Conservation (phyloP, 2,113 vertebrate genomes). For the Cyprinodon tularosa region DNA sequence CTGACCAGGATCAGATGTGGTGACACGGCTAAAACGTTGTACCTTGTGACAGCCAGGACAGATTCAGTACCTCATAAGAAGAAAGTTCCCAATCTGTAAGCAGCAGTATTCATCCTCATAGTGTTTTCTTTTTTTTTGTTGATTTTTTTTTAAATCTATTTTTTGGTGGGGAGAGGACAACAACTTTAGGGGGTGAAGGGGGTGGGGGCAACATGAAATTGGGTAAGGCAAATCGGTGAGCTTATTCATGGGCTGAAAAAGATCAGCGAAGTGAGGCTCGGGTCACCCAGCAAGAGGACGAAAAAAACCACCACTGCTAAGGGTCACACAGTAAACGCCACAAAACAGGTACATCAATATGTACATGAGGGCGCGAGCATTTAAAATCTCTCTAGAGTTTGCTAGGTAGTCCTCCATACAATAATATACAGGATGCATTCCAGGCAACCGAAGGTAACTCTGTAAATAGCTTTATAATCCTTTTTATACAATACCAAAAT, state of each 20-base stretch:
- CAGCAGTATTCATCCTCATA: constrained; percentile 52
- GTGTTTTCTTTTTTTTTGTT: constrained; percentile 40
- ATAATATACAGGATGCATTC: constrained; percentile 61
- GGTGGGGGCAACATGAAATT: constrained; percentile 60
- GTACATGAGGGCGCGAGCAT: constrained; percentile 65
- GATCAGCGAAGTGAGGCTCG: constrained; percentile 62
- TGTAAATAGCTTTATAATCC: constrained; percentile 65
- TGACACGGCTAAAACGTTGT: constrained; percentile 61
- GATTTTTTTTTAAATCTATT: background rate
- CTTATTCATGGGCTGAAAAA: constrained; percentile 77
- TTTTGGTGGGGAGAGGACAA: constrained; percentile 19
- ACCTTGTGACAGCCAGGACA: constrained; percentile 79
- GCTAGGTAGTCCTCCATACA: constrained; percentile 56
- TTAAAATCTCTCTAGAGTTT: constrained; percentile 59
- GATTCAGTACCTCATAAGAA: constrained; percentile 62
- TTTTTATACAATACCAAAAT: constrained; percentile 41
- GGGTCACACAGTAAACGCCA: constrained; percentile 70
- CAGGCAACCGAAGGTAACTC: constrained; percentile 68
- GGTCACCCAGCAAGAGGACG: constrained; percentile 52
- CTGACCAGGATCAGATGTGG: constrained; percentile 75
- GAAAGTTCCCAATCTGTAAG: constrained; percentile 41
- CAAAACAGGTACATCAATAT: constrained; percentile 64
- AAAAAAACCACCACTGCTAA: constrained; percentile 55
- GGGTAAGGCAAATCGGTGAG: constrained; percentile 84
- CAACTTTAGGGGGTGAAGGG: constrained; percentile 40